Percentiles rank a stretch among this genome's conserved stretches.
phyloP scores from a whole-genome alignment of 2,888 invertebrate genomes.

The Anaspis maculata region DNA sequence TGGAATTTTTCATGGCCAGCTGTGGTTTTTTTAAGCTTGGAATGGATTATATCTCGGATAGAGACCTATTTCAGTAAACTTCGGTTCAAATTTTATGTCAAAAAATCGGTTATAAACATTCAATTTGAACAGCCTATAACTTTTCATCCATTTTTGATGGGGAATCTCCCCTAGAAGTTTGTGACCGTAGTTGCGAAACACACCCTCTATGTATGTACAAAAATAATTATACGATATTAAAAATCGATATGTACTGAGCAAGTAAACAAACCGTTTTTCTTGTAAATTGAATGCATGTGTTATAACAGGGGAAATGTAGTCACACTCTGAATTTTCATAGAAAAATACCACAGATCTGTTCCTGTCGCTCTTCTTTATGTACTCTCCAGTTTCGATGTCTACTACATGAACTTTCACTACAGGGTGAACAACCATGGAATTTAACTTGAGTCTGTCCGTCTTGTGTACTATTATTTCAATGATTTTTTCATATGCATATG shows the following conservation, averaged over 20 bases:
- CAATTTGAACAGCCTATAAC: conserved; percentile 30
- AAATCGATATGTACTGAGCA: too few species aligned
- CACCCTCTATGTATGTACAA: too few species aligned
- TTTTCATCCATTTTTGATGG: too few species aligned
- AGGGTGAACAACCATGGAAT: conserved; percentile 52
- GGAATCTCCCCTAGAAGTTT: too few species aligned
- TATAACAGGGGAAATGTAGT: conserved; percentile 51
- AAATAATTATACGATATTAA: too few species aligned
- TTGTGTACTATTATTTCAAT: conserved; percentile 49
- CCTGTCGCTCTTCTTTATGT: conserved; percentile 44
- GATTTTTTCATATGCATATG: conserved; percentile 32
- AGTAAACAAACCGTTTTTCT: too few species aligned
- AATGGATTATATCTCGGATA: too few species aligned
- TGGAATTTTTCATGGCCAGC: too few species aligned
- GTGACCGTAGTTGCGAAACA: too few species aligned
- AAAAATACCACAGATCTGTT: conserved; percentile 43
- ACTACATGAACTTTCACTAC: conserved; percentile 55
- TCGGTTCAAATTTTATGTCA: too few species aligned
- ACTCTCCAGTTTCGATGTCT: conserved; percentile 47
- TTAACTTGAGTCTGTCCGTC: conserved; percentile 50
- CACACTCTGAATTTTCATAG: conserved; percentile 40
- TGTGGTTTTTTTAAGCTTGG: too few species aligned
- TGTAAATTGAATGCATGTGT: conserved; percentile 54
- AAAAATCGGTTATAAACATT: conserved; percentile 5
- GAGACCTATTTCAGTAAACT: too few species aligned